Evolutionary conservation across 2,113 vertebrate genomes (phyloP).

Genomic region (Grammomys dolichurus): DNA sequence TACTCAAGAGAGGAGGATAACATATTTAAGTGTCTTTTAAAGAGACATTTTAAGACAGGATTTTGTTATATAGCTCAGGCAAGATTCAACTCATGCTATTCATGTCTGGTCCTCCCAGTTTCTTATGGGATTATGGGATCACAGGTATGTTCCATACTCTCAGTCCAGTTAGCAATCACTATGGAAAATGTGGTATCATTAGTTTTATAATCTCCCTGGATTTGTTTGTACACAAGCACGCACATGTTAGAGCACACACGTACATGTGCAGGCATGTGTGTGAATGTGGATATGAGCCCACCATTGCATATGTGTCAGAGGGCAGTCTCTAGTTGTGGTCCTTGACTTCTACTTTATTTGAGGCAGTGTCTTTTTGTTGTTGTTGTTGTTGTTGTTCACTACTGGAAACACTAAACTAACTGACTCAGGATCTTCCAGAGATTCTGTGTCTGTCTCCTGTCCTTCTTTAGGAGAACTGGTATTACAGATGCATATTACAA

Average conservation of each 20-base stretch:
- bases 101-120: neutral
- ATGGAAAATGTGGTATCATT: neutral
- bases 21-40: neutral
- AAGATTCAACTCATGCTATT: neutral
- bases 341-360: neutral
- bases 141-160: neutral
- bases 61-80: neutral
- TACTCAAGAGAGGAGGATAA: neutral
- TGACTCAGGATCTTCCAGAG: neutral
- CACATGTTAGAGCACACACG: neutral
- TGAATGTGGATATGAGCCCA: neutral
- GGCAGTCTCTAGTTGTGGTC: neutral
- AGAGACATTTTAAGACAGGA: neutral
- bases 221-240: neutral
- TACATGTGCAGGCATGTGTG: neutral
- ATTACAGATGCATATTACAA: neutral
- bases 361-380: neutral
- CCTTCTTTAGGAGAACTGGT: neutral
- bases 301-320: neutral
- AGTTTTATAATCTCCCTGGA: neutral
- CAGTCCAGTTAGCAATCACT: neutral
- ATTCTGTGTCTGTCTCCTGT: neutral
- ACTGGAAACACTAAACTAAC: neutral
- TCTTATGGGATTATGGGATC: no score
- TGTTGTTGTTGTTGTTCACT: neutral